Percentiles rank a stretch among this genome's conserved stretches.
Conservation (phyloP, 2,797 vertebrate species). For the Acanthurus leucopareius region DNA sequence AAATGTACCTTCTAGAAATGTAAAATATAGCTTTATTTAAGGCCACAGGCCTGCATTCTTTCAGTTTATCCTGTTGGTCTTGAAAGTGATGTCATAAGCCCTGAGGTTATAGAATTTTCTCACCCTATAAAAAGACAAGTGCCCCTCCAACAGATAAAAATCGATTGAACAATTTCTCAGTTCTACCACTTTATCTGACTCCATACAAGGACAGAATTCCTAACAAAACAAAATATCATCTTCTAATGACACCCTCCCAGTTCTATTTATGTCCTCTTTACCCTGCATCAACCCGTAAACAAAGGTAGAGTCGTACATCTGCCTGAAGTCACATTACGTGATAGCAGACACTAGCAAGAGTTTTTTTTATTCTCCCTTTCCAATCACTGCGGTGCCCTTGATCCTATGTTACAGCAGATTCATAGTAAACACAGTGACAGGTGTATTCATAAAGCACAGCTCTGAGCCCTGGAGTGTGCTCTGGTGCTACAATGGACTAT, state of each 20-base stretch:
- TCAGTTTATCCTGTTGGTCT: constrained; percentile 22
- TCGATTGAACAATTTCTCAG: constrained; percentile 31
- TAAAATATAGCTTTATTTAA: background rate
- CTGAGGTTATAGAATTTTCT: constrained; percentile 11
- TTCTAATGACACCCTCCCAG: constrained; percentile 39
- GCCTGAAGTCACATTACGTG: constrained; percentile 63
- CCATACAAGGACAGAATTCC: background rate
- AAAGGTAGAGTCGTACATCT: constrained; percentile 64
- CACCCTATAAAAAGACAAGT: constrained; percentile 24
- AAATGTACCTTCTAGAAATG: background rate
- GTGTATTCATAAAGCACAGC: constrained; percentile 79
- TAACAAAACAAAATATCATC: constrained; percentile 3
- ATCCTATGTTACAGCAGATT: constrained; percentile 77
- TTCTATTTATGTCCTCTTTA: constrained; percentile 40
- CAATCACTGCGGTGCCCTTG: constrained; percentile 78
- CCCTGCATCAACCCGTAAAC: constrained; percentile 41
- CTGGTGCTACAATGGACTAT: constrained; percentile 61
- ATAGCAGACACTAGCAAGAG: constrained; percentile 56
- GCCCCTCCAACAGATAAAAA: constrained; percentile 39
- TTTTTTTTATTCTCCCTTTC: constrained; percentile 64
- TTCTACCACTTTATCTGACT: constrained; percentile 9
- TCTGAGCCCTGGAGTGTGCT: constrained; percentile 63
- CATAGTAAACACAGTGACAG: constrained; percentile 80
- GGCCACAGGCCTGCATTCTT: background rate
- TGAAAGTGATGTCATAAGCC: constrained; percentile 17